Evolutionary conservation across 2,888 invertebrate species (phyloP).

Genomic region (Eurytoma californica): DNA sequence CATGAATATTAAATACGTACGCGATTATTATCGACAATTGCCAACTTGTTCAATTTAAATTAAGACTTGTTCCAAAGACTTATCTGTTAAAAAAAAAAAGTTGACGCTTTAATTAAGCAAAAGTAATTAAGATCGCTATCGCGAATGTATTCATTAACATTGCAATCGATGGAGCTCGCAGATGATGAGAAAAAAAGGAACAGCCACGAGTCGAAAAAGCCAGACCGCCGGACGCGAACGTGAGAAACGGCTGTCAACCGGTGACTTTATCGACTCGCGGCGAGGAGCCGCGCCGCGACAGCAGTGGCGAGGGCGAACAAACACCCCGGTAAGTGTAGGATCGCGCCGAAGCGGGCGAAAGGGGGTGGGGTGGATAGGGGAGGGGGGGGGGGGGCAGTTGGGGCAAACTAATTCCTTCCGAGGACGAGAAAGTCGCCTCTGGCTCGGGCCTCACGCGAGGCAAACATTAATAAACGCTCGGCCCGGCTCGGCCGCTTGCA

Average conservation of each 20-base stretch:
- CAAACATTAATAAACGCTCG: constrained; percentile 54
- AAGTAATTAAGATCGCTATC: neutral
- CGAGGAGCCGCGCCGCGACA: neutral
- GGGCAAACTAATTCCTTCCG: constrained; percentile 45
- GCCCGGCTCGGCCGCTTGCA: neutral
- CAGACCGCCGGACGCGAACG: neutral
- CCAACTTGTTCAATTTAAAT: neutral
- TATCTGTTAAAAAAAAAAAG: neutral
- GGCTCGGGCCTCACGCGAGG: constrained; percentile 46
- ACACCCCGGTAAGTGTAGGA: constrained; percentile 22
- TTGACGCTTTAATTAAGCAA: neutral
- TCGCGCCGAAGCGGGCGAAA: neutral
- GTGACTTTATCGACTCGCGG: constrained; percentile 43
- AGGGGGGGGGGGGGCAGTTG: neutral
- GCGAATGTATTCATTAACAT: neutral
- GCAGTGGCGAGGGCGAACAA: constrained; percentile 22
- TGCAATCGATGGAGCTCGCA: too few species aligned
- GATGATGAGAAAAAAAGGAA: constrained; percentile 1
- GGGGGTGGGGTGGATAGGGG: neutral
- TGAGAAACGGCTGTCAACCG: constrained; percentile 45
- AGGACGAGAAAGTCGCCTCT: constrained; percentile 48
- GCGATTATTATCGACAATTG: too few species aligned
- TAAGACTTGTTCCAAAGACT: neutral
- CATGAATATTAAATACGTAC: too few species aligned
- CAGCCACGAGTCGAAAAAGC: constrained; percentile 6